Percentiles rank a stretch among this genome's conserved stretches.
Conservation (phyloP, 2,797 vertebrate species). For the Arnoldichthys spilopterus region DNA sequence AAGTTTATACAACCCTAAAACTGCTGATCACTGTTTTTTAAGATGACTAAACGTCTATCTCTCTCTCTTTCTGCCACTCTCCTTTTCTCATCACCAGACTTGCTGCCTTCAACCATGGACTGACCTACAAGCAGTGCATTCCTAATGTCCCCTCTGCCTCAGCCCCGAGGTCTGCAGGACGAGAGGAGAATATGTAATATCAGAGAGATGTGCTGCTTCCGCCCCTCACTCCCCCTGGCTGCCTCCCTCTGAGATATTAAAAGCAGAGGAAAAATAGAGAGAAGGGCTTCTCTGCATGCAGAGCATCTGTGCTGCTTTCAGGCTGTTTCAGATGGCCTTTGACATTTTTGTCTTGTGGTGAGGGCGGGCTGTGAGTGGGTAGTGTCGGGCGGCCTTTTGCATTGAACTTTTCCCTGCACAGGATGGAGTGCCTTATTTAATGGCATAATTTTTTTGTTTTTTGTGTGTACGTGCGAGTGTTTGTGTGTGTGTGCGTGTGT, state of each 20-base stretch:
- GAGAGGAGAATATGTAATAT: constrained; percentile 56
- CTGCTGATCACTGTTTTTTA: constrained; percentile 47
- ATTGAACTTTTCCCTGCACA: constrained; percentile 4
- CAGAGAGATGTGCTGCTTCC: constrained; percentile 22
- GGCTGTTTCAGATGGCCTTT: constrained; percentile 32
- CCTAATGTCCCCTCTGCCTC: constrained; percentile 40
- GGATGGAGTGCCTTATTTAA: constrained; percentile 49
- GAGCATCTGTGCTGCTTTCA: constrained; percentile 37
- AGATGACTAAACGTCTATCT: constrained; percentile 36
- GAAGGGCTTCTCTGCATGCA: constrained; percentile 43
- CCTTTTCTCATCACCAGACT: not conserved
- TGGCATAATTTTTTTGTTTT: constrained; percentile 37
- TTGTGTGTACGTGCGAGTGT: not conserved
- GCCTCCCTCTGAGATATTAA: constrained; percentile 43
- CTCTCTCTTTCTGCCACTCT: not conserved
- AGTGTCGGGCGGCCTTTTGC: constrained; percentile 34
- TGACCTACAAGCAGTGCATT: constrained; percentile 51
- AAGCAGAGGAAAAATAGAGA: constrained; percentile 37
- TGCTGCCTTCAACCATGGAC: constrained; percentile 20
- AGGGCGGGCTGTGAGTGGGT: constrained; percentile 35
- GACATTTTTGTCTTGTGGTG: constrained; percentile 50
- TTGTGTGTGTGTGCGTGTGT: not conserved
- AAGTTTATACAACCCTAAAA: constrained; percentile 41
- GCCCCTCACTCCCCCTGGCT: constrained; percentile 19
- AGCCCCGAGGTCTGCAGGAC: constrained; percentile 32